These are phyloP conservation scores for Fundulus diaphanus DNA, from an alignment of 2,797 vertebrate species.

Conservation along the genomic window DNA sequence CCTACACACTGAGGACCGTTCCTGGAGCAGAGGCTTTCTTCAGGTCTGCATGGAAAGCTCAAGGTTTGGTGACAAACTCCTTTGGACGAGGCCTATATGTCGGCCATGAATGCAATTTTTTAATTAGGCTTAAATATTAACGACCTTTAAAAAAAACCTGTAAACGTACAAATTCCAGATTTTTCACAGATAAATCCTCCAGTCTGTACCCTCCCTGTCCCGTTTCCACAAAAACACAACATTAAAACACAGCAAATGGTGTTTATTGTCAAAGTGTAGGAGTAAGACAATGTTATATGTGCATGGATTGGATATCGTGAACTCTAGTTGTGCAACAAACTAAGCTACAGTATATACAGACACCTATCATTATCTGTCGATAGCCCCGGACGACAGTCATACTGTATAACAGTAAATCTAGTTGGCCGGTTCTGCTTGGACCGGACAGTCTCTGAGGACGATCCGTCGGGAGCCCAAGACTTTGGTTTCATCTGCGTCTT, in stretches of 20 bases:
- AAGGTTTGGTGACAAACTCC: too few species aligned
- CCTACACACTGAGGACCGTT: too few species aligned
- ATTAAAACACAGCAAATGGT: conserved; percentile 81
- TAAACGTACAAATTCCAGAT: too few species aligned
- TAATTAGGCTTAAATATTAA: too few species aligned
- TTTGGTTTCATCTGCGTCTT: conserved; percentile 77
- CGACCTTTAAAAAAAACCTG: too few species aligned
- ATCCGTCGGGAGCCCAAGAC: conserved; percentile 69
- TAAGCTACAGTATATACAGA: conserved; percentile 84
- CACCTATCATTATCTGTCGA: conserved; percentile 75
- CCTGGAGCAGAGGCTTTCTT: too few species aligned
- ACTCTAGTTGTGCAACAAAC: conserved; percentile 80
- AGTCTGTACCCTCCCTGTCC: too few species aligned
- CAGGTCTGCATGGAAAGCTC: too few species aligned
- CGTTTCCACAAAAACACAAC: conserved; percentile 37
- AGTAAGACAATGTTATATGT: conserved; percentile 81
- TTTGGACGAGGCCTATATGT: too few species aligned
- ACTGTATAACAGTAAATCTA: conserved; percentile 84
- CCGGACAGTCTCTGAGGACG: conserved; percentile 57
- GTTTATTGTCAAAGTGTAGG: conserved; percentile 83
- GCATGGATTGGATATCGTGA: conserved; percentile 75
- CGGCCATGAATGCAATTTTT: too few species aligned
- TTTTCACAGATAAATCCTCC: too few species aligned
- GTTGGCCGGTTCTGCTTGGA: conserved; percentile 73
- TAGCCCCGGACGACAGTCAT: conserved; percentile 75